Base-by-base conservation (phyloP, 2,797 vertebrate genomes). In the Protosalanx chinensis region DNA sequence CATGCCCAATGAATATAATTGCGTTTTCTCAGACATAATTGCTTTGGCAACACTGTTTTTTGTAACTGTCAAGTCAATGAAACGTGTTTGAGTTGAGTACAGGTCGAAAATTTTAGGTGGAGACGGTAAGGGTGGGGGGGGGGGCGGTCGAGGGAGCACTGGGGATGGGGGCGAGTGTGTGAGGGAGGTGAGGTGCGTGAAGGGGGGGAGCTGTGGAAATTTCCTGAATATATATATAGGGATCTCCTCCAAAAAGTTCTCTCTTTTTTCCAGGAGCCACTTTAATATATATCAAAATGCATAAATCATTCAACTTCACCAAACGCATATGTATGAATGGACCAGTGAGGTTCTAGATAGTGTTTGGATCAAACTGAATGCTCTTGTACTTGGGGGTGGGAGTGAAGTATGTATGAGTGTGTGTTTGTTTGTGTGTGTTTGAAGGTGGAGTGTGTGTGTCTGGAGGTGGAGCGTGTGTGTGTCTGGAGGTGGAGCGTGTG, bases 1-100 rank as follows among this genome's bases (percentile, higher is more conserved):
- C 74, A 41, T 78, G 73, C 79, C 78, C 85, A 86, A 90, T 89
- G 80, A 84, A 88, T 81, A 81, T 87, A 89, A 89, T 89, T 89
- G 82, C 78, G 74, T 86, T 85, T 79, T 63, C 80, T 76, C 68
- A 70, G n/a, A 58, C 75, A 71, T 87, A 88, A 88, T 87, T 90
- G 85, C 78, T 76, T 56, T 63, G 72, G 82, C 64, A 77, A 82
- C 72, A 23, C 90, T 88, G 90, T 83, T 86, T 87, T 87, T 78
- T 74, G 86, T 88, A 84, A 89, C 81, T 85, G 90, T 90, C 88
- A 88, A 75, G 73, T 87, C 74, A 70, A 41, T 83, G 76, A 89
- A 85, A 67, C 78, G 79, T 63, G 35, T 72, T 72, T 80, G 76
- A 80, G 72, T 66, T 85, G 80, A 89, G 75, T 8, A 18, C 51